Percentiles rank a stretch among this genome's conserved stretches.
phyloP scores from a whole-genome alignment of 2,888 invertebrate genomes.

The Agrotis exclamationis region DNA sequence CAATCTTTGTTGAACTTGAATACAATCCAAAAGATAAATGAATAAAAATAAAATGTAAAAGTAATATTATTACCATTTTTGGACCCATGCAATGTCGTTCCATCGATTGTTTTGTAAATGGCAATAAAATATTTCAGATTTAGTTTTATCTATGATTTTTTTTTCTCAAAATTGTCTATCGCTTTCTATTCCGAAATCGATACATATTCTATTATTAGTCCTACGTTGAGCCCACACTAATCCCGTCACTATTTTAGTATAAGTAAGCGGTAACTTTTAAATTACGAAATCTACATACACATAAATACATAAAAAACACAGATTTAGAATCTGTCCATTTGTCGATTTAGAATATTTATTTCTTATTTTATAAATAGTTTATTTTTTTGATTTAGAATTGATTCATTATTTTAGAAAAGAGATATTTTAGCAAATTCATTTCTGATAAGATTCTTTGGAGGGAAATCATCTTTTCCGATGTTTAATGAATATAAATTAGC shows the following conservation, averaged over 20 bases:
- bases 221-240: not conserved
- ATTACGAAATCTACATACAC: constrained; percentile 12
- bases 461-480: not conserved
- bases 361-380: not conserved
- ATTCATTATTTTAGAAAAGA: not conserved
- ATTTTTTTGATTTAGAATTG: not conserved
- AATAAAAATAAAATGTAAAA: no score
- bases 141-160: not conserved
- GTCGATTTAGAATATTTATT: not conserved
- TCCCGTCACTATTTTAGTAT: not conserved
- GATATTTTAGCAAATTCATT: not conserved
- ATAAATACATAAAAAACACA: not conserved
- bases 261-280: constrained; percentile 20
- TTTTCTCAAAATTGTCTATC: not conserved
- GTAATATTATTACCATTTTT: not conserved
- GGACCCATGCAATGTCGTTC: constrained; percentile 7
- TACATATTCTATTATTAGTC: constrained; percentile 4
- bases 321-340: not conserved
- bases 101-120: not conserved
- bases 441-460: not conserved
- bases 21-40: no score
- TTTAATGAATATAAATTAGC: no score
- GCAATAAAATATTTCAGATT: not conserved
- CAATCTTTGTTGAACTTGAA: no score
- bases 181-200: not conserved